Base-by-base conservation (phyloP, 2,888 invertebrate species). In the Heliothis peltigera region DNA sequence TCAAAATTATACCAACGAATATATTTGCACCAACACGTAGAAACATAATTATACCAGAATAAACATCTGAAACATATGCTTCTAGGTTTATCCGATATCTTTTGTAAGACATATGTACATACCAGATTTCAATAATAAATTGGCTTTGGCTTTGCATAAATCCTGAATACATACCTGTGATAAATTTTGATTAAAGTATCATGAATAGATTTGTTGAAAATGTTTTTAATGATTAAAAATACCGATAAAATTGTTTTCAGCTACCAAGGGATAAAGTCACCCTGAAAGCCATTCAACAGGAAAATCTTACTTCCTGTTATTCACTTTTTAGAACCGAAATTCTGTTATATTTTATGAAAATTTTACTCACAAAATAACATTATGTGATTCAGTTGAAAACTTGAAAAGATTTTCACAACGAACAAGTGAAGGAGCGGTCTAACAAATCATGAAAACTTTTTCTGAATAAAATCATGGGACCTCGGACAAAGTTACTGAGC, bases 241-340 rank as follows among this genome's bases (percentile, higher is more conserved):
- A 39, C 39, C 39, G 5, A 39, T n/a, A 15, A n/a, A n/a, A 39
- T 39, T 15, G 39, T 49, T 58, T 52, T 53, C 51, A 25, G 25
- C 35, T 51, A 5, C 17, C 15, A 48, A 39, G 17, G 21, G 32
- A 47, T 28, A n/a, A 63, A 70, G 15, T 12, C n/a, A 19, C 48
- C 15, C 21, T 35, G 62, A 55, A 55, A 53, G 68, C 35, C 67
- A 67, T 52, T n/a, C 48, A 35, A 32, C 19, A 44, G 39, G n/a
- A 57, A 64, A 63, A 53, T 63, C 28, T 21, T 42, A 54, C 64
- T 67, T 68, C 39, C 60, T 55, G 54, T 63, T 64, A 21, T 51
- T 44, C 32, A 22, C 21, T 1, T 52, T 65, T 53, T 22, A 19
- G 42, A 57, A 54, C 19, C 18, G 7, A 47, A 46, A 65, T 19